Conservation (phyloP, 2,888 invertebrate species). For the Stomorhina lunata region DNA sequence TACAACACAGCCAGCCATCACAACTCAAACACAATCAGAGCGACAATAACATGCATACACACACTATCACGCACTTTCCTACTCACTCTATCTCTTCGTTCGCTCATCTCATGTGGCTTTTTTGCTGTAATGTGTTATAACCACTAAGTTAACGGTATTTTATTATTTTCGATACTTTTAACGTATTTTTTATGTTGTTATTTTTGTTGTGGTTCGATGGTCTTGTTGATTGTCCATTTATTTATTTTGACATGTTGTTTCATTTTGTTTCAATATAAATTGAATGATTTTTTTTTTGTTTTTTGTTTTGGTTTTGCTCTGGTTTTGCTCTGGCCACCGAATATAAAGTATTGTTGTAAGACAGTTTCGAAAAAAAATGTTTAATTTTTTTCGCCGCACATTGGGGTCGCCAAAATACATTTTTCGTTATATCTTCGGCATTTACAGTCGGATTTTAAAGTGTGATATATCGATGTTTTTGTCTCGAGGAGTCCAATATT, state of each 20-base stretch:
- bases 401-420: no score
- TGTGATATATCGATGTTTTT: no score
- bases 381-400: no score
- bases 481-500: no score
- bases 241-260: slow-evolving; percentile 13
- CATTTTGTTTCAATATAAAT: background rate
- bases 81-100: background rate
- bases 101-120: no score
- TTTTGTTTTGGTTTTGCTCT: background rate
- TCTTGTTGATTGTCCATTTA: slow-evolving; percentile 18
- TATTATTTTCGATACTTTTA: no score
- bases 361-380: no score
- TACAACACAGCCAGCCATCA: slow-evolving; percentile 27
- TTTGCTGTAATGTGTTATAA: no score
- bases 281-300: background rate
- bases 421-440: no score
- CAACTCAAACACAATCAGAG: background rate
- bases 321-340: background rate
- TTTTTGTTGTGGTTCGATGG: background rate
- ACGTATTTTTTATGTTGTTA: background rate
- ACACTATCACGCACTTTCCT: background rate
- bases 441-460: no score
- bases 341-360: no score
- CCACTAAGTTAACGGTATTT: background rate
- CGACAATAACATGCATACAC: background rate